A percentile compares a stretch with the other conserved stretches of the same genome.
Evolutionary conservation across 1,140 invertebrate genomes (phyloP).

Genomic region (Dolichoris vasculosae): DNA sequence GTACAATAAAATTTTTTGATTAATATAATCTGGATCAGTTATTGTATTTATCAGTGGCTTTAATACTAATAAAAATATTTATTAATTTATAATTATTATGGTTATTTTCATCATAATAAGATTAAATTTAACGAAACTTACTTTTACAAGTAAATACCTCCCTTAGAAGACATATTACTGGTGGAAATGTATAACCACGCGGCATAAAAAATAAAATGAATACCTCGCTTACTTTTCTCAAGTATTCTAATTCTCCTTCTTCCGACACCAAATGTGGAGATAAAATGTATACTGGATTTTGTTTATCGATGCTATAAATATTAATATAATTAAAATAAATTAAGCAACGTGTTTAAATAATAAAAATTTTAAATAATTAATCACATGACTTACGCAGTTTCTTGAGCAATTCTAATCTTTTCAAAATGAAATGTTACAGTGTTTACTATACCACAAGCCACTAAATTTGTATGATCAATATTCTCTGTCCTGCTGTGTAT

Average conservation of each 20-base stretch:
- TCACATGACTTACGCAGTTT: conserved; percentile 79
- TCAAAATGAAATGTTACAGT: conserved; percentile 90
- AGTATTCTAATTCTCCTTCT: conserved; percentile 86
- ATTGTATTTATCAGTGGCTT: conserved; percentile 88
- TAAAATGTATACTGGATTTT: conserved; percentile 83
- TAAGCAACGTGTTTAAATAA: conserved; percentile 18
- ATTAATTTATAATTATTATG: conserved; percentile 19
- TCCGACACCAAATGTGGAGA: conserved; percentile 83
- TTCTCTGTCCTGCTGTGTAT: conserved; percentile 82
- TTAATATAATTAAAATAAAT: conserved; percentile 2
- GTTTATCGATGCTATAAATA: conserved; percentile 75
- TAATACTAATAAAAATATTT: conserved; percentile 78
- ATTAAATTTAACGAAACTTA: conserved; percentile 68
- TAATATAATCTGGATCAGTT: conserved; percentile 93
- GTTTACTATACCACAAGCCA: conserved; percentile 87
- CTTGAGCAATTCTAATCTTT: conserved; percentile 85
- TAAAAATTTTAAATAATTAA: neutral
- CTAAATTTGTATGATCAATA: conserved; percentile 87
- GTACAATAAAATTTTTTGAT: conserved; percentile 89
- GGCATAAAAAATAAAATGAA: conserved; percentile 88
- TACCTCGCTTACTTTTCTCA: conserved; percentile 87
- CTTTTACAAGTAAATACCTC: conserved; percentile 90
- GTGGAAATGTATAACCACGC: conserved; percentile 84
- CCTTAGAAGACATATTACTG: conserved; percentile 84
- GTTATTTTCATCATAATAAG: conserved; percentile 15